Base-by-base conservation (phyloP, 2,888 invertebrate genomes). In the Clepsis dumicolana region DNA sequence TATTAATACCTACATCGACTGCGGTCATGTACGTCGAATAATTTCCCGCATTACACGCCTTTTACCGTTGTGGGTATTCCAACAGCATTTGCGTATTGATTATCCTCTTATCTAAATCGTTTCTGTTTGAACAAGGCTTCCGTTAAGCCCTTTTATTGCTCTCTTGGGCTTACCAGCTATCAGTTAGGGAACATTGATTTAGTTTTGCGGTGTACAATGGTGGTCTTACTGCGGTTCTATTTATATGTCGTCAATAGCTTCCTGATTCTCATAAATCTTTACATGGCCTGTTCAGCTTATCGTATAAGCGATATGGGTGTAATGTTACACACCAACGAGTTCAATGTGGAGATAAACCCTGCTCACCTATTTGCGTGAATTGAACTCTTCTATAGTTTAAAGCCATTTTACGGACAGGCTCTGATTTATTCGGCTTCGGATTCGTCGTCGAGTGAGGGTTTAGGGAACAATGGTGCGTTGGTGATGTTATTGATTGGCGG, bases 401-500 rank as follows among this genome's bases (percentile, higher is more conserved):
- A 71, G 41, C 67, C 64, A 65, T 75, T 75, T 70, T 32, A 65
- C 71, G 72, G 72, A 73, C 72, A 59, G 65, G 67, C 74, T 80
- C 77, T 63, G 70, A 66, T 70, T 60, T 71, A 69, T 73, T 72
- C 72, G 75, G 75, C 77, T 77, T 78, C 79, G 71, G 74, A 73
- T 71, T 71, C 74, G 73, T 75, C 74, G 72, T 62, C 69, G 71
- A 69, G 73, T 73, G 63, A 70, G 80, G 79, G 81, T 82, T 80
- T 82, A 77, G 78, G 81, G 84, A 84, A 87, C 88, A 88, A 88
- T 84, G 89, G 86, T 84, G 81, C 84, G 82, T 81, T 90, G 83
- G 84, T 84, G 85, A 82, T 88, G 81, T 83, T 93, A 93, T 93
- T 91, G 93, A 93, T 93, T 92, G 88, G 80, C 77, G 79, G 82